Evolutionary conservation across 2,113 vertebrate species (phyloP).

Genomic region (Chloebia gouldiae): DNA sequence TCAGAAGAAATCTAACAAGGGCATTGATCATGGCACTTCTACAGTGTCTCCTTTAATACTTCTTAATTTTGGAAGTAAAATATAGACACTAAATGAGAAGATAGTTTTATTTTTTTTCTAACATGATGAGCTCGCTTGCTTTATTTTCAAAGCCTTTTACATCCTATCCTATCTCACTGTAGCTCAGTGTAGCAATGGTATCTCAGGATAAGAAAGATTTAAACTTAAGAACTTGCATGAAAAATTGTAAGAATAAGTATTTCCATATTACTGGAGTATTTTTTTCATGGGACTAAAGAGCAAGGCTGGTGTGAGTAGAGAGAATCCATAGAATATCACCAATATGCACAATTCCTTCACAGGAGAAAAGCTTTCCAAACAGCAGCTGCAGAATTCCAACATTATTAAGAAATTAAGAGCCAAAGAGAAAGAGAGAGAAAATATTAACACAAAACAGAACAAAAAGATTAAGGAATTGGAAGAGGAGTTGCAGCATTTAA

Average conservation of each 20-base stretch:
- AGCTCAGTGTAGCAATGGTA: not conserved
- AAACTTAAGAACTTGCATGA: not conserved
- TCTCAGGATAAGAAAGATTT: not conserved
- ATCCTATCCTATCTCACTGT: not conserved
- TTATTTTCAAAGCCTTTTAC: not conserved
- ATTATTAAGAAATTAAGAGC: conserved; percentile 96
- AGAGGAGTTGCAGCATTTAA: conserved; percentile 87
- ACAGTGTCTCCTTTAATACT: not conserved
- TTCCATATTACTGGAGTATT: not conserved
- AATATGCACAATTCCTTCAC: not conserved
- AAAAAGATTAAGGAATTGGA: conserved; percentile 90
- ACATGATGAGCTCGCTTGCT: not conserved
- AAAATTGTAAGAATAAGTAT: not conserved
- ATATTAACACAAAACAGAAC: conserved; percentile 79
- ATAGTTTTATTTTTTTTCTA: not conserved
- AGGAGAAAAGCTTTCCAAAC: conserved; percentile 99
- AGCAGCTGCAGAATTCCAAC: conserved; percentile 94
- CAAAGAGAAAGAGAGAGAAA: conserved; percentile 93
- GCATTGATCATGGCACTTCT: not conserved
- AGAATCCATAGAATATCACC: not conserved
- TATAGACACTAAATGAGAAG: not conserved
- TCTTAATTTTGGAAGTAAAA: not conserved
- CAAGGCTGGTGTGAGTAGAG: not conserved
- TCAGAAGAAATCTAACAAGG: not conserved
- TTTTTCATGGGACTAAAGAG: not conserved